Base-by-base conservation (phyloP, 2,888 invertebrate species). In the Epistrophe eligans region DNA sequence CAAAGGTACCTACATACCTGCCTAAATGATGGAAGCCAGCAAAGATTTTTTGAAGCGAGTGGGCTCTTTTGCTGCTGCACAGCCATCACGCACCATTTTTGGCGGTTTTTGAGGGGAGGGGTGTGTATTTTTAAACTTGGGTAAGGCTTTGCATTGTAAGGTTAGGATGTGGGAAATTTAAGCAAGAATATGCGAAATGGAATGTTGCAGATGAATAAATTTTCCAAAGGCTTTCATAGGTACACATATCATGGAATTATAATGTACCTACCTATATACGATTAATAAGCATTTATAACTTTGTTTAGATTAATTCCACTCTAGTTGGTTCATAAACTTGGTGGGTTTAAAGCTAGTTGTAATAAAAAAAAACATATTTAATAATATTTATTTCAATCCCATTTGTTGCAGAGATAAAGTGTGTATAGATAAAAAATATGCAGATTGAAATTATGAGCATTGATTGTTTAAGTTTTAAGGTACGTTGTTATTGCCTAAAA, bases 21-120 rank as follows among this genome's bases (percentile, higher is more conserved):
- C 35, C 35, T 35, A 72, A 55, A 52, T 72, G 77, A 72, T 77
- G 81, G 45, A 77, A 81, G 76, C 13, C 15, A 64, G 28, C 3
- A 45, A 38, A 40, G 55, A 73, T 77, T 81, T 67, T 72, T 73
- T 81, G 76, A 80, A 81, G 81, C 81, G 66, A 77, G 50, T 57
- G 19, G 38, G 66, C 66, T 24, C 15, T 62, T 50, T 45, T 38
- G 32, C 24, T 24, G 24, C 19, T 32, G 45, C 55, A 57, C 28
- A n/a, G 38, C 60, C 57, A 71, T 60, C 57, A 71, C 74, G 71
- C 52, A 58, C 11, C 28, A 58, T 76, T 84, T 84, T 79, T 52
- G 71, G 57, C 60, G 79, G 80, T 57, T 74, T 84, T 79, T 32
- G 57, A 71, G 50, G 70, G 24, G 13, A 19, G n/a, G n/a, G 24